Conservation (phyloP, 2,888 invertebrate species). For the Cheilosia scutellata region DNA sequence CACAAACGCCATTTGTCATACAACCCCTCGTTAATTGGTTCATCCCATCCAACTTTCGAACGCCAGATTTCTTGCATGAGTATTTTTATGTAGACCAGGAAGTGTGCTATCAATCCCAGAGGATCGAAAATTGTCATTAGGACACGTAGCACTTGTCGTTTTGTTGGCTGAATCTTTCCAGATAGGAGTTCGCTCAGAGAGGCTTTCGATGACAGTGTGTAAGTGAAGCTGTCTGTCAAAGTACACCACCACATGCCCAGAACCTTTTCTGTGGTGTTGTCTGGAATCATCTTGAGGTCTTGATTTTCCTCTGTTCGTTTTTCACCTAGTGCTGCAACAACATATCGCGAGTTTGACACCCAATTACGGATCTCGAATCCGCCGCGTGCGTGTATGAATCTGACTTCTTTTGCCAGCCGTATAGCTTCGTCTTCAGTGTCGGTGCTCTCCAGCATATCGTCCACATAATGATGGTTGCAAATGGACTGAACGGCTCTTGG, state of each 20-base stretch:
- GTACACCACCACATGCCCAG: no score
- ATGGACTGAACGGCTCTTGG: not conserved
- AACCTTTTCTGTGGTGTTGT: no score
- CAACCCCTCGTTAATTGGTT: constrained; percentile 5
- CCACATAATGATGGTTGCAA: not conserved
- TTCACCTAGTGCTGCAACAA: not conserved
- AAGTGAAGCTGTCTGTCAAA: no score
- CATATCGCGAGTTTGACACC: not conserved
- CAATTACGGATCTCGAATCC: no score
- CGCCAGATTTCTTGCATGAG: constrained; percentile 57
- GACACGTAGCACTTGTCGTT: no score
- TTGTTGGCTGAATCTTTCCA: no score
- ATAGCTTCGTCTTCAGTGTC: not conserved
- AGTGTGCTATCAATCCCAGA: constrained; percentile 32
- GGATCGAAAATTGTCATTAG: not conserved
- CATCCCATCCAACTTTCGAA: constrained; percentile 31
- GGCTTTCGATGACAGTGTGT: no score
- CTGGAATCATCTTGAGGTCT: no score
- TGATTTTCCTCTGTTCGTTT: no score
- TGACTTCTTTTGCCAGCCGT: not conserved
- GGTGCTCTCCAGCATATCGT: not conserved
- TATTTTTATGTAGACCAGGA: constrained; percentile 29
- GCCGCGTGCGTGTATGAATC: not conserved
- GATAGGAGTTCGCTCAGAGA: constrained; percentile 76
- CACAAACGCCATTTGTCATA: constrained; percentile 20